These are phyloP conservation scores for Zhuqinia jingwanae DNA, from an alignment of 2,888 invertebrate species.

Conservation along the genomic window DNA sequence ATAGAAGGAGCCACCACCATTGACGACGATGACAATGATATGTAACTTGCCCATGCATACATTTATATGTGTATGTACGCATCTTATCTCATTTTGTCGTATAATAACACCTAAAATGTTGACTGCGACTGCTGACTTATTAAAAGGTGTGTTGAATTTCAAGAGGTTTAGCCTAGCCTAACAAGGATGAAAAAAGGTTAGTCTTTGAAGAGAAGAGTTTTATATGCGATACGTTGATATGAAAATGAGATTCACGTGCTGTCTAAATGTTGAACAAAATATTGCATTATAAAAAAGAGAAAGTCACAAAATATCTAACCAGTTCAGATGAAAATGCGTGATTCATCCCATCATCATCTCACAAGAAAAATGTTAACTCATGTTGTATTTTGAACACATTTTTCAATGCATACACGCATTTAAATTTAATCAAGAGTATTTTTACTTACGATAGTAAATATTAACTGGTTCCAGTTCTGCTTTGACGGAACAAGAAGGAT, in stretches of 20 bases:
- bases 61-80: no score
- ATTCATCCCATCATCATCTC: slow-evolving; percentile 24
- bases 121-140: no score
- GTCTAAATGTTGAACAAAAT: slow-evolving; percentile 1
- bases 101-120: no score
- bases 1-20: no score
- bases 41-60: no score
- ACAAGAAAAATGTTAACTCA: no score
- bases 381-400: not conserved
- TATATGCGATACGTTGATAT: no score
- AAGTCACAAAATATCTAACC: slow-evolving; percentile 38
- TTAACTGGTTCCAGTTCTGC: slow-evolving; percentile 84
- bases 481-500: slow-evolving; percentile 69
- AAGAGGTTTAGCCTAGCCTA: slow-evolving; percentile 14
- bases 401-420: not conserved
- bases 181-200: slow-evolving; percentile 22
- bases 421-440: not conserved
- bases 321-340: slow-evolving; percentile 19
- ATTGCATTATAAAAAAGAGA: slow-evolving; percentile 29
- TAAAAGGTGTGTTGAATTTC: not conserved
- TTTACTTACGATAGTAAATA: slow-evolving; percentile 86
- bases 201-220: no score
- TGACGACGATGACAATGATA: no score
- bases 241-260: not conserved
- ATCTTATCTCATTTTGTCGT: no score